Base-by-base conservation (phyloP, 2,797 vertebrate genomes). In the Nannoperca obscura region DNA sequence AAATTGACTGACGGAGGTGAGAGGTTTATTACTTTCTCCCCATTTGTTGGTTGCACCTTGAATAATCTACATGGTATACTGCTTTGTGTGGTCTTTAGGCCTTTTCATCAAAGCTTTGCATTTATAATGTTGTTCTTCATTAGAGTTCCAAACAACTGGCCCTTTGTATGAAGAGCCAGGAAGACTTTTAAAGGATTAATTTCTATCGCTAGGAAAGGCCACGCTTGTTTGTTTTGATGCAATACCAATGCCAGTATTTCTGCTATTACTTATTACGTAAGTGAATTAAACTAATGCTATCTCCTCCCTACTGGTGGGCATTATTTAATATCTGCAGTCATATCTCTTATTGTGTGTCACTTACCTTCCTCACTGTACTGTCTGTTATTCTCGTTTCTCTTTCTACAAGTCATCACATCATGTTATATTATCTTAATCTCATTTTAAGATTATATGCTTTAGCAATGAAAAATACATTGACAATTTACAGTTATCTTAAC, bases 1-100 rank as follows among this genome's bases (percentile, higher is more conserved):
- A 91, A 87, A 91, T 77, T 85, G 89, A 92, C 82, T 89, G 88
- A 92, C 87, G 84, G 34, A 46, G 74, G 55, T 74, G 58, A 80
- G 67, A 73, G 19, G 55, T 66, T 85, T 86, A 74, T 83, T 73
- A 62, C 50, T 68, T 57, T 62, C 47, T 61, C 24, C 32, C 20
- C 22, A 38, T 76, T 77, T 81, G 57, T 12, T 30, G 19, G 44
- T 50, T 68, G 54, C 40, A 59, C 44, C 38, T 57, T 83, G 58
- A 85, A 61, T 76, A 40, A 69, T 59, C 78, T 54, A 57, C 30
- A 60, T 22, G 19, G 7, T 57, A n/a, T 65, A 22, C 36, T 34
- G 38, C 42, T 60, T 55, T 80, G 38, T 64, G 36, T 59, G 14
- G 44, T 74, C 54, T 65, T 82, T 78, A 30, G 42, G 49, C 22